phyloP scores from a whole-genome alignment of 2,797 vertebrate genomes.

The Pachyuromys duprasi region DNA sequence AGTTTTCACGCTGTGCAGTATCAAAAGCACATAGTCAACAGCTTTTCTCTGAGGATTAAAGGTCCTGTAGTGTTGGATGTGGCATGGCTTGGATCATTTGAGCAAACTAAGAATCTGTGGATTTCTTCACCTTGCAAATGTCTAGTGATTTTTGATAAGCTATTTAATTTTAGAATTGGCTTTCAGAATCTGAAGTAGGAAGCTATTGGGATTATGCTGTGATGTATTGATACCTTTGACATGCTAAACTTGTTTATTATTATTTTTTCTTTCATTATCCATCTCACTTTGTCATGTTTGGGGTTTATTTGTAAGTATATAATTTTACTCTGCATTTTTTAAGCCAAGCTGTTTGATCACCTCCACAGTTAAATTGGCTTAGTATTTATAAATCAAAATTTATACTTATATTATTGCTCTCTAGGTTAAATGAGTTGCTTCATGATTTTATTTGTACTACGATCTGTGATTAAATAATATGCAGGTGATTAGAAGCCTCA shows the following conservation, averaged over 20 bases:
- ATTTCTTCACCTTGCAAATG: neutral
- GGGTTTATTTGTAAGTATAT: neutral
- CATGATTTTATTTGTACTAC: conserved; percentile 76
- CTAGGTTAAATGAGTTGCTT: conserved; percentile 68
- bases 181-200: conserved; percentile 57
- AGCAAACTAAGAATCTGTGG: conserved; percentile 30
- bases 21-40: neutral
- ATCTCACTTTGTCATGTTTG: conserved; percentile 60
- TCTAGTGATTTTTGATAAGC: conserved; percentile 7
- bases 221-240: conserved; percentile 14
- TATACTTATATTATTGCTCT: conserved; percentile 68
- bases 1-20: neutral
- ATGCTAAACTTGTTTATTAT: neutral
- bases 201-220: conserved; percentile 16
- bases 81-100: neutral
- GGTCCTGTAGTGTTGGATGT: neutral
- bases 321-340: conserved; percentile 59
- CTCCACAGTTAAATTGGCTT: conserved; percentile 42
- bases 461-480: conserved; percentile 53
- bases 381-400: conserved; percentile 68
- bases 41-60: neutral
- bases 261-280: conserved; percentile 16
- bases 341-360: neutral
- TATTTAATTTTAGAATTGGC: conserved; percentile 26
- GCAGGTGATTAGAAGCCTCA: conserved; percentile 56